A percentile compares a stretch with the other conserved stretches of the same genome.
These are phyloP conservation scores for Stratiomys singularior DNA, from an alignment of 2,888 invertebrate species.

Conservation along the genomic window DNA sequence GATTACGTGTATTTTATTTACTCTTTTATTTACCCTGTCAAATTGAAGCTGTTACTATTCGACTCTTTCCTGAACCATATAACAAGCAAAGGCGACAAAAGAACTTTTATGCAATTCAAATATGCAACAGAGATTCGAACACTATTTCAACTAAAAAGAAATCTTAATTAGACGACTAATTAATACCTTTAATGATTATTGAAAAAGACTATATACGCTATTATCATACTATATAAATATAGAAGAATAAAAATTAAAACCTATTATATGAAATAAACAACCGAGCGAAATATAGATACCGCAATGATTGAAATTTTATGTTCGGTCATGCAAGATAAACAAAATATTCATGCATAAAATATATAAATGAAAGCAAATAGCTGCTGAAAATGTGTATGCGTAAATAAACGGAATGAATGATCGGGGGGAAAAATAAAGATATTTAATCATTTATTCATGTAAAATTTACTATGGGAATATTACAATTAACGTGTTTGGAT, in stretches of 20 bases:
- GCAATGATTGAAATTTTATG: background rate
- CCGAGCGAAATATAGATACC: background rate
- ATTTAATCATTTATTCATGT: slow-evolving; percentile 10
- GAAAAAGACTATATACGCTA: slow-evolving; percentile 24
- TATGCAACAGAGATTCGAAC: too few species aligned
- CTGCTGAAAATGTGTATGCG: background rate
- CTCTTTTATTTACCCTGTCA: too few species aligned
- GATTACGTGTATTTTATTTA: too few species aligned
- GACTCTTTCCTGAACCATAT: too few species aligned
- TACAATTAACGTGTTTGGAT: slow-evolving; percentile 34
- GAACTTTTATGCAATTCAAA: too few species aligned
- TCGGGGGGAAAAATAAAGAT: background rate
- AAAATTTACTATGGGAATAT: slow-evolving; percentile 18
- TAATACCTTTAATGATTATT: slow-evolving; percentile 13
- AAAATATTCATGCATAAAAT: background rate
- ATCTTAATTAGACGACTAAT: slow-evolving; percentile 11
- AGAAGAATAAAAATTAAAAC: background rate
- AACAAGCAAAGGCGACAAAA: too few species aligned
- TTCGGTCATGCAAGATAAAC: background rate
- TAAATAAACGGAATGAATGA: background rate
- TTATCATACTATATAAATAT: background rate
- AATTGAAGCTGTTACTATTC: too few species aligned
- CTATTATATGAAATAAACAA: background rate
- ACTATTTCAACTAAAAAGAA: background rate
- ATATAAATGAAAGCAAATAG: background rate